Evolutionary conservation across 2,113 vertebrate species (phyloP), one percentile per base, ranked within the genome.

Genomic region (Hirundichthys speculiger): DNA sequence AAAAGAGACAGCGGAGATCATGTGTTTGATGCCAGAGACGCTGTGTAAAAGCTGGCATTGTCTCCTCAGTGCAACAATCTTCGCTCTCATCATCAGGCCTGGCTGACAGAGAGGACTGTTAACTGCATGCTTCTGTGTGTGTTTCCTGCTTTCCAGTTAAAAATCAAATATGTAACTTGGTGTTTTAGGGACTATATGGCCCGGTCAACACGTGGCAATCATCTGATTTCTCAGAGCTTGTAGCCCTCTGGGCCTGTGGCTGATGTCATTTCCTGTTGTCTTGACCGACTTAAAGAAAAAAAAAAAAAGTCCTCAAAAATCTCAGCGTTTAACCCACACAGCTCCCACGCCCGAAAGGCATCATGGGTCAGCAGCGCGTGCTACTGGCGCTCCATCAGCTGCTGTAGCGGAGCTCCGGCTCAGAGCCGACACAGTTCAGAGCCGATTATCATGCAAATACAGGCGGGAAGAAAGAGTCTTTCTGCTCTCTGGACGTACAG

Each of bases 391-490:
- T 54, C 69, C 84, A 67, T 88, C 77, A 79, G 77, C 83, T 75
- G 78, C 69, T 57, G 61, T 48, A 55, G 67, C 60, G 30, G 63
- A 77, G 77, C 79, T 74, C 48, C 19, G 65, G 42, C 76, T 76
- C 74, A 5, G 58, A 69, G 75, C 70, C 40, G 73, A 86, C 82
- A 85, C 64, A 77, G 77, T 87, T 75, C 75, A 79, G 82, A 85
- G 52, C 73, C 77, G 73, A 89, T 91, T 89, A 80, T 88, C 69
- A 90, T 89, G 87, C 87, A 86, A 86, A 90, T 89, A 41, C 21
- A 48, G 73, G 63, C 62, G 20, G 51, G 58, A 71, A 83, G 80
- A 87, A 86, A 86, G 85, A 72, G 65, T 49, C 77, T 80, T 77
- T 89, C 68, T 86, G 78, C 70, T 38, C 39, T 45, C 46, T 60